Evolutionary conservation across 2,888 invertebrate species (phyloP).

Genomic region (Anarsia innoxiella): DNA sequence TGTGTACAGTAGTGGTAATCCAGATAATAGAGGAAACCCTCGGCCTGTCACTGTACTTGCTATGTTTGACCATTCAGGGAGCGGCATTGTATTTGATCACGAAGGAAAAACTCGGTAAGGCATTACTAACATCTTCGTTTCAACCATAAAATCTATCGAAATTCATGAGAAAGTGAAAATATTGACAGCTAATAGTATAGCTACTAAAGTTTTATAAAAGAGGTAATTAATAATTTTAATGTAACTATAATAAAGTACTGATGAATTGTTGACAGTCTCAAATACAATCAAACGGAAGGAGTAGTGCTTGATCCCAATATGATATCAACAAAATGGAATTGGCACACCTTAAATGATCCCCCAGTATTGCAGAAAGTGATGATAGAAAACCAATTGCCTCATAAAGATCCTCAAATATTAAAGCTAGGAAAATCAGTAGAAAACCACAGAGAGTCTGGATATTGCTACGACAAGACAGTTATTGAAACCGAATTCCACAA

Average conservation of each 20-base stretch:
- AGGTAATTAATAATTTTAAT: too few relatives aligned
- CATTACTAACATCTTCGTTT: neutral
- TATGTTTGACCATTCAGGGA: conserved; percentile 40
- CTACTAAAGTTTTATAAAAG: too few relatives aligned
- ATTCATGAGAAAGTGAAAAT: too few relatives aligned
- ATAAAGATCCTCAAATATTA: conserved; percentile 50
- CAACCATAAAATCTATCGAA: too few relatives aligned
- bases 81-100: conserved; percentile 42
- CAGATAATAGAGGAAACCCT: conserved; percentile 19
- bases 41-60: conserved; percentile 31
- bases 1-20: conserved; percentile 33
- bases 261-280: too few relatives aligned
- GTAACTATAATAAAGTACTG: too few relatives aligned
- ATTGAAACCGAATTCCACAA: conserved; percentile 3
- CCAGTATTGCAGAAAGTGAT: conserved; percentile 64
- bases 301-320: conserved; percentile 51
- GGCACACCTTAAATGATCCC: conserved; percentile 59
- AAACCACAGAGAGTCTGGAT: neutral
- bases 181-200: too few relatives aligned
- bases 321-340: conserved; percentile 65
- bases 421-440: conserved; percentile 30
- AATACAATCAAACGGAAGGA: conserved; percentile 69
- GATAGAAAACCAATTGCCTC: conserved; percentile 51
- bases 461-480: neutral
- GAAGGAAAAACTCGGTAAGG: conserved; percentile 35